Conservation (phyloP, 2,888 invertebrate species). For the Harmothoe impar region DNA sequence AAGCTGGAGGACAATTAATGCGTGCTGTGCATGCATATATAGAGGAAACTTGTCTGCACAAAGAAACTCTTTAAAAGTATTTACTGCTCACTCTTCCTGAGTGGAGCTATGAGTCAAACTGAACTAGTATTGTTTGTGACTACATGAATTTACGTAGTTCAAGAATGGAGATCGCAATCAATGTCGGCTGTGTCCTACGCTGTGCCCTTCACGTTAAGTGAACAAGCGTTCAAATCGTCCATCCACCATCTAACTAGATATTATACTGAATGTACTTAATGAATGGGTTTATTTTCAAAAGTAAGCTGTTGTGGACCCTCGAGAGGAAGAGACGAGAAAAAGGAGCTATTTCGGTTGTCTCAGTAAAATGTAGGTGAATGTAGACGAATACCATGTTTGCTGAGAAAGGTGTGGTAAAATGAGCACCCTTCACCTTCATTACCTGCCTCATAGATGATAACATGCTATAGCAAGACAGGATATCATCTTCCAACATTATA, state of each 20-base stretch:
- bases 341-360: too few species aligned
- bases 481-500: neutral
- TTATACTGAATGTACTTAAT: neutral
- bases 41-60: neutral
- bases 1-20: neutral
- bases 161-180: neutral
- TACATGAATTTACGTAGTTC: too few species aligned
- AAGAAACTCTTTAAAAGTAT: too few species aligned
- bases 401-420: neutral
- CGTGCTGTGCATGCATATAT: neutral
- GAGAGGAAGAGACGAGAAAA: neutral
- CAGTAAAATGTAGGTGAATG: neutral
- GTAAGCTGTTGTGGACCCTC: neutral
- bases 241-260: neutral
- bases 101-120: neutral
- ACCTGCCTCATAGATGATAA: neutral
- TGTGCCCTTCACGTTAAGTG: slow-evolving; percentile 15
- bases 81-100: neutral
- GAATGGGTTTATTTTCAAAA: neutral
- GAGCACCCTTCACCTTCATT: neutral
- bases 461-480: neutral
- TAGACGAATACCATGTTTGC: neutral
- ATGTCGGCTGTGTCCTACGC: neutral
- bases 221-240: neutral
- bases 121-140: too few species aligned